A percentile compares a stretch with the other conserved stretches of the same genome.
Evolutionary conservation across 1,140 invertebrate species (phyloP).

Genomic region (Akabosia matsudoensis): DNA sequence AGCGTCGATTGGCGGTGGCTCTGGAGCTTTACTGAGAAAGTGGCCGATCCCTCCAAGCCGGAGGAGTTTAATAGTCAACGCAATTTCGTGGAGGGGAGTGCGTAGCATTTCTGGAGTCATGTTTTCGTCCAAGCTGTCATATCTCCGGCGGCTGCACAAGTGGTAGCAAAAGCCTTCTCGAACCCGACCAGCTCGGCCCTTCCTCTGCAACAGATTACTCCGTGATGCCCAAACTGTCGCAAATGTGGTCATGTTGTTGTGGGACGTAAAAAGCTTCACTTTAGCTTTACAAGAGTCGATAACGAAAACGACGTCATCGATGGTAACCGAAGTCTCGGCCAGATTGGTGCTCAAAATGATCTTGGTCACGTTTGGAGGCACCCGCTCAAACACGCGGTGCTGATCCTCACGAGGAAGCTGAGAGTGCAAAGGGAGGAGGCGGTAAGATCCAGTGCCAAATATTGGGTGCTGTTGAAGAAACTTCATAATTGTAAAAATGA

Average conservation of each 20-base stretch:
- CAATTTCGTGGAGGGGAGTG: slow-evolving; percentile 87
- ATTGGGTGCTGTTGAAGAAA: slow-evolving; percentile 71
- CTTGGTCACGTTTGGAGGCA: slow-evolving; percentile 69
- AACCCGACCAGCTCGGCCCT: slow-evolving; percentile 86
- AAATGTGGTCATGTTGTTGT: slow-evolving; percentile 94
- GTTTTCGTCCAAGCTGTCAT: slow-evolving; percentile 76
- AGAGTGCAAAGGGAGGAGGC: slow-evolving; percentile 81
- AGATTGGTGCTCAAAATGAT: slow-evolving; percentile 89
- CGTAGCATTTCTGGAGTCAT: slow-evolving; percentile 94
- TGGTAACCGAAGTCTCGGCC: slow-evolving; percentile 91
- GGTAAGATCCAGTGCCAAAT: slow-evolving; percentile 67
- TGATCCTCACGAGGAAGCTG: slow-evolving; percentile 87
- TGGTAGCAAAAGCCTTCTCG: slow-evolving; percentile 84
- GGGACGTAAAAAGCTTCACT: slow-evolving; percentile 90
- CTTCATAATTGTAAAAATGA: slow-evolving; percentile 88
- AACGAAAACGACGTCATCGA: slow-evolving; percentile 94
- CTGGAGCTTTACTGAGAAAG: slow-evolving; percentile 88
- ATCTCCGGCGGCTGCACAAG: slow-evolving; percentile 72
- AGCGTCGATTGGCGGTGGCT: slow-evolving; percentile 89
- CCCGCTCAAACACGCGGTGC: slow-evolving; percentile 76
- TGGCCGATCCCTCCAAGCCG: slow-evolving; percentile 83
- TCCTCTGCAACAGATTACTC: slow-evolving; percentile 86
- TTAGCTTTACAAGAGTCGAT: slow-evolving; percentile 94
- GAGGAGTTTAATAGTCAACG: slow-evolving; percentile 80
- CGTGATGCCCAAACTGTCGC: slow-evolving; percentile 66